Base-by-base conservation (phyloP, 2,888 invertebrate species). In the Matsumyia berberina region DNA sequence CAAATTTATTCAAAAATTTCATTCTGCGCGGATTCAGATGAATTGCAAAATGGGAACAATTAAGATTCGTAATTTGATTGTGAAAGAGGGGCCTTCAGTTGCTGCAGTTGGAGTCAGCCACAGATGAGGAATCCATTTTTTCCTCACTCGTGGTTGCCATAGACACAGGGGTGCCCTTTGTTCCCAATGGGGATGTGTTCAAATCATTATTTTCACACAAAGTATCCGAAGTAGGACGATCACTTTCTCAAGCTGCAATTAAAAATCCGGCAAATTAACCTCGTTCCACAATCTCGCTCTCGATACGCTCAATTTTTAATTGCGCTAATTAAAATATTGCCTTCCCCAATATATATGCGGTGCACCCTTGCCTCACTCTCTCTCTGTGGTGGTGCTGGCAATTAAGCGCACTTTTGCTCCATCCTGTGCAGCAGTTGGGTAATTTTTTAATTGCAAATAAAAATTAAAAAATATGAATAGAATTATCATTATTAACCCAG, bases 11-110 rank as follows among this genome's bases (percentile, higher is more conserved):
- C 82, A 78, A 58, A 85, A 69, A 69, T 72, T 77, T 60, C 86
- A 86, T 86, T 86, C 81, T 86, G 76, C 62, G 33, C 76, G 67
- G 81, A 74, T 85, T 79, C 87, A 77, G 86, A 85, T 85, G 85
- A 76, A 85, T 85, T 85, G 44, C 85, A 74, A 80, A 87, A 85
- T 86, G 85, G 86, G 82, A 87, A 87, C 88, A 87, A 88, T 88
- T 86, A 86, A 85, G 87, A 87, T 87, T 86, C 64, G 80, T 83
- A 79, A 87, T 86, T 81, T 72, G 82, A 87, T 83, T 86, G 86
- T 86, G 81, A 53, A 76, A 70, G 53, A 67, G 78, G 57, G 64
- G 70, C 64, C 77, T 66, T 69, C 81, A 69, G 12, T 51, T 15
- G 9, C 5, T 3, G 24, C 24, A 24, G 24, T 24, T 42, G 17